Evolutionary conservation across 2,888 invertebrate species (phyloP).

Genomic region (Megalurothrips usitatus): DNA sequence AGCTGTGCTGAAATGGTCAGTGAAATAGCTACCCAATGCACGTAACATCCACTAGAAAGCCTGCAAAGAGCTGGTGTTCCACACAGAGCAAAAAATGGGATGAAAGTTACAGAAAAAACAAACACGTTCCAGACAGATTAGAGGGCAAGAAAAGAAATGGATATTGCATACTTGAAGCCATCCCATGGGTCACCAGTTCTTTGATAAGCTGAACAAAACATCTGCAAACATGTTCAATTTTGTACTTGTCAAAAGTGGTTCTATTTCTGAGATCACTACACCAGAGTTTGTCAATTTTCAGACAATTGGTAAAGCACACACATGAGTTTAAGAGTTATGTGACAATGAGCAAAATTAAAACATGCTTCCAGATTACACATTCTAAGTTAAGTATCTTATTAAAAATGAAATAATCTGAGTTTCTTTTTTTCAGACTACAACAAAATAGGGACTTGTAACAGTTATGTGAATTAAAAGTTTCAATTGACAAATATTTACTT

Average conservation of each 20-base stretch:
- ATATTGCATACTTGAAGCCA: not conserved
- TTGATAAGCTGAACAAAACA: not conserved
- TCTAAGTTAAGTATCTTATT: not conserved
- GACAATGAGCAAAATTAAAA: not conserved
- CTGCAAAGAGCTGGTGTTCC: slow-evolving; percentile 1
- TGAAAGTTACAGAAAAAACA: not conserved
- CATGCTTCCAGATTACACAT: not conserved
- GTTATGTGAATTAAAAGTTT: not conserved
- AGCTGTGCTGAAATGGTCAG: not conserved
- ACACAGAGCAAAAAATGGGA: not conserved
- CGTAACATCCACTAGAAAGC: not conserved
- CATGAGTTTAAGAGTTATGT: not conserved
- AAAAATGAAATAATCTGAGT: not conserved
- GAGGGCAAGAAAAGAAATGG: too few species aligned
- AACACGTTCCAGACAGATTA: not conserved
- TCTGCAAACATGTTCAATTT: slow-evolving; percentile 1
- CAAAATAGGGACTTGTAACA: not conserved
- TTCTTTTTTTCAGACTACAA: not conserved
- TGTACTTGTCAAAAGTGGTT: not conserved
- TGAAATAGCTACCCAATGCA: not conserved
- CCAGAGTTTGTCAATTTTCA: not conserved
- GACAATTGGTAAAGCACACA: not conserved
- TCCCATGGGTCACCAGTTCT: not conserved
- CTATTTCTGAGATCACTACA: not conserved
- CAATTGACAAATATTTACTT: not conserved